Evolutionary conservation across 2,888 invertebrate genomes (phyloP).

Genomic region (Heliconius aoede): DNA sequence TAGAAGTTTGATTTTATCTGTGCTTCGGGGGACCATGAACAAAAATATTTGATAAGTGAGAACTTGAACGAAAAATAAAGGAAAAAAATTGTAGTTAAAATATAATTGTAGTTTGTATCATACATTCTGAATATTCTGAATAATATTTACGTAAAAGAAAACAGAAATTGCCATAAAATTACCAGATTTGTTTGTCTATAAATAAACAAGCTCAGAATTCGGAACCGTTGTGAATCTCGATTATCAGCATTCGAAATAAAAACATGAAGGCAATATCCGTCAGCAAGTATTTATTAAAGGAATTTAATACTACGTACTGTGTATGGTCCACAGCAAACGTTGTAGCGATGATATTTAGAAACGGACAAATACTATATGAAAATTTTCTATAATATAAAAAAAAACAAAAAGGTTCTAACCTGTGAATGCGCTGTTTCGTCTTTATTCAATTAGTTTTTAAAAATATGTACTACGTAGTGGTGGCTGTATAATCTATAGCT

Average conservation of each 20-base stretch:
- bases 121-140: neutral
- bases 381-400: too few species aligned
- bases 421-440: too few species aligned
- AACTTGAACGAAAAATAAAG: too few species aligned
- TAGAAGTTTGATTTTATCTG: too few species aligned
- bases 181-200: neutral
- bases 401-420: too few species aligned
- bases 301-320: slow-evolving; percentile 24
- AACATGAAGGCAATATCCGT: slow-evolving; percentile 18
- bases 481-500: too few species aligned
- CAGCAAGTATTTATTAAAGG: slow-evolving; percentile 21
- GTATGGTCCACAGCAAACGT: neutral
- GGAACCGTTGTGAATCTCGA: neutral
- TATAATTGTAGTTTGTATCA: too few species aligned
- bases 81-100: too few species aligned
- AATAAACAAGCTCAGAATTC: neutral
- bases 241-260: slow-evolving; percentile 11
- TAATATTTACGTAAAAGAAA: neutral
- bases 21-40: too few species aligned
- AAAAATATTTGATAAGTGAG: too few species aligned
- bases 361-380: neutral
- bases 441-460: too few species aligned
- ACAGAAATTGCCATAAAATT: neutral
- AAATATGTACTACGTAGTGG: too few species aligned
- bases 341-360: neutral